Evolutionary conservation across 2,113 vertebrate species (phyloP).

Genomic region (Serilophus lunatus): DNA sequence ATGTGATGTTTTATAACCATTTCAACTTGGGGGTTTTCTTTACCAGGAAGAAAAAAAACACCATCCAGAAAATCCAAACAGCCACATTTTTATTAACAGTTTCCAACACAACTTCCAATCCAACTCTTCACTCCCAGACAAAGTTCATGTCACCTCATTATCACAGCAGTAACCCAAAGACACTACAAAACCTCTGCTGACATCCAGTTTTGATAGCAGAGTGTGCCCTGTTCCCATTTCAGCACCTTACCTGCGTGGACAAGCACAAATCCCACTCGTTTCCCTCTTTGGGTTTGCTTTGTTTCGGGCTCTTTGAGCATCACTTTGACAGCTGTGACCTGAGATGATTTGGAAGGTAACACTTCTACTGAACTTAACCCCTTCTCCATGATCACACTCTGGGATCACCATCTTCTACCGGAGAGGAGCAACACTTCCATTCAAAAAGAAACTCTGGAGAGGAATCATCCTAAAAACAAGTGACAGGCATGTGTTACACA

Average conservation of each 20-base stretch:
- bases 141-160: neutral
- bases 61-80: neutral
- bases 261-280: slow-evolving; percentile 90
- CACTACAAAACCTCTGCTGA: neutral
- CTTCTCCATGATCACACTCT: slow-evolving; percentile 78
- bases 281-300: slow-evolving; percentile 72
- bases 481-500: neutral
- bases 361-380: slow-evolving; percentile 75
- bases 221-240: neutral
- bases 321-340: slow-evolving; percentile 70
- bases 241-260: slow-evolving; percentile 91
- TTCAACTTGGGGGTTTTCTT: neutral
- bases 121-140: neutral
- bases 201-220: neutral
- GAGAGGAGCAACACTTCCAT: slow-evolving; percentile 69
- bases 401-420: slow-evolving; percentile 74
- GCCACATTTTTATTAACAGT: neutral
- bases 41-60: neutral
- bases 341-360: slow-evolving; percentile 76
- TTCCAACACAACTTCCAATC: neutral
- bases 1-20: neutral
- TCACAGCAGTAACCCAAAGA: neutral
- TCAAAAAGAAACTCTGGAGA: slow-evolving; percentile 41
- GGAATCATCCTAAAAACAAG: slow-evolving; percentile 70
- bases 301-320: slow-evolving; percentile 72